Conservation (phyloP, 2,888 invertebrate species). For the Archips crataeganus region DNA sequence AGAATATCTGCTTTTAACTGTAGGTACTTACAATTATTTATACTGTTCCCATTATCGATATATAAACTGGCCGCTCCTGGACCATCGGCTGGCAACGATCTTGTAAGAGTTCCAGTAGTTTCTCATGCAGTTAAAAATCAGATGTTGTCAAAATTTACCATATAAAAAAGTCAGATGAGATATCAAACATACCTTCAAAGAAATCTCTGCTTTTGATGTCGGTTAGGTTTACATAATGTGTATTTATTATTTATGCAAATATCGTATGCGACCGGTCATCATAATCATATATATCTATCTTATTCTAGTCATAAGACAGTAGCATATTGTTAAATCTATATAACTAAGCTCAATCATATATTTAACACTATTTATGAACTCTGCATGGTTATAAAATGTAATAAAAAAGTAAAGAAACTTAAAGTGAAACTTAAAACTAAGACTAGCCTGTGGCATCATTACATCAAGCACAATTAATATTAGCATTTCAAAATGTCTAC, state of each 20-base stretch:
- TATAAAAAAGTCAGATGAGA: too few species aligned
- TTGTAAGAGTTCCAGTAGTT: not conserved
- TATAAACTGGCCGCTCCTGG: too few species aligned
- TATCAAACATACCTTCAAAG: too few species aligned
- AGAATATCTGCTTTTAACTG: too few species aligned
- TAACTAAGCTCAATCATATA: conserved; percentile 2
- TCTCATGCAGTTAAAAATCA: too few species aligned
- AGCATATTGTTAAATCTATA: conserved; percentile 20
- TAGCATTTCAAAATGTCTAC: not conserved
- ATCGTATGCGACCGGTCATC: conserved; percentile 5
- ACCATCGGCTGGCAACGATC: too few species aligned
- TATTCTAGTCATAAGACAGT: conserved; percentile 43
- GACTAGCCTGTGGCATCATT: not conserved
- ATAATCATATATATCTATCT: conserved; percentile 24
- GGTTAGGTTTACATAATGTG: too few species aligned
- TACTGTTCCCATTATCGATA: too few species aligned
- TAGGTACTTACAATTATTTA: too few species aligned
- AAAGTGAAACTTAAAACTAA: not conserved
- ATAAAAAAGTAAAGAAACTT: too few species aligned
- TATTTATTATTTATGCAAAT: not conserved
- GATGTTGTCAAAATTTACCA: too few species aligned
- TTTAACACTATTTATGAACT: conserved; percentile 3
- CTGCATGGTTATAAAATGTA: not conserved
- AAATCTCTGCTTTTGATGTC: too few species aligned
- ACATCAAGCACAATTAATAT: not conserved